Conservation (phyloP, 2,113 vertebrate genomes). For the Forbesichthys agassizii region DNA sequence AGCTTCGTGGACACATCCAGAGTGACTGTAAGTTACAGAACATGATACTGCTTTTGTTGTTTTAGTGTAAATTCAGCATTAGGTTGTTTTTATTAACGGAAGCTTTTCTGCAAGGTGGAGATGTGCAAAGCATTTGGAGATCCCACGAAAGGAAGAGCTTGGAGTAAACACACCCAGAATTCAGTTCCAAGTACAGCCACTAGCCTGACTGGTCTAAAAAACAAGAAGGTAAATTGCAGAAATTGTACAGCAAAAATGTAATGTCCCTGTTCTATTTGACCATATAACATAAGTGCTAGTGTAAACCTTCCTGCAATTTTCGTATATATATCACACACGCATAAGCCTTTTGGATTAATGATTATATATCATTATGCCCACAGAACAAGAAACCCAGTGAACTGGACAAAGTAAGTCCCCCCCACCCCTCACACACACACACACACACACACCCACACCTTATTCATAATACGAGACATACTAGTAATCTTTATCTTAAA, state of each 20-base stretch:
- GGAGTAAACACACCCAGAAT: slow-evolving; percentile 88
- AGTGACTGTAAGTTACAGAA: slow-evolving; percentile 78
- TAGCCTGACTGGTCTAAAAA: slow-evolving; percentile 39
- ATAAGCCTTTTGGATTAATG: background rate
- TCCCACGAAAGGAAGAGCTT: slow-evolving; percentile 85
- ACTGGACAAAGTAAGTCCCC: slow-evolving; percentile 79
- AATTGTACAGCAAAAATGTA: background rate
- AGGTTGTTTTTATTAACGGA: background rate
- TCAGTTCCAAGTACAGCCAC: slow-evolving; percentile 38
- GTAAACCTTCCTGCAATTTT: background rate
- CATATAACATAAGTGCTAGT: background rate
- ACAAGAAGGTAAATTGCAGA: slow-evolving; percentile 71
- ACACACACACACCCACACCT: no score
- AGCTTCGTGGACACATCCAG: slow-evolving; percentile 91
- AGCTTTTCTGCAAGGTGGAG: slow-evolving; percentile 82
- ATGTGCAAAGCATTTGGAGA: slow-evolving; percentile 93
- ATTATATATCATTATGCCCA: slow-evolving; percentile 11
- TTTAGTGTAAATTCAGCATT: background rate
- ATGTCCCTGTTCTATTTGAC: background rate
- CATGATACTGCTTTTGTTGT: background rate
- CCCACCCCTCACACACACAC: no score
- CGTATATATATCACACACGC: no score
- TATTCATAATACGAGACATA: background rate
- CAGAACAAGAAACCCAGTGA: slow-evolving; percentile 75
- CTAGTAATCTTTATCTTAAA: background rate